Conservation (phyloP, 2,797 vertebrate genomes). For the Channallabes apus region DNA sequence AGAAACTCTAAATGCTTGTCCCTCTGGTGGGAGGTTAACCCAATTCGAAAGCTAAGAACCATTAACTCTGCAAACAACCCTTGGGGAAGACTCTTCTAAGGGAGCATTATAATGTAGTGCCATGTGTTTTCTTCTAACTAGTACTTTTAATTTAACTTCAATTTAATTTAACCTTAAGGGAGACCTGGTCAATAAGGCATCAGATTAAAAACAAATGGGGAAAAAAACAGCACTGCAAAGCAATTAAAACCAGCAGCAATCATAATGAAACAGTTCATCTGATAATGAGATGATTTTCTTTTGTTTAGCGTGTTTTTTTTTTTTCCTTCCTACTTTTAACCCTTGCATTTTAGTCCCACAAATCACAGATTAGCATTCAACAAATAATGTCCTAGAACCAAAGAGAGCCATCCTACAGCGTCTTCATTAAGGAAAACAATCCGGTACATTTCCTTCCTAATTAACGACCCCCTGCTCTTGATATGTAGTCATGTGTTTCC, state of each 20-base stretch:
- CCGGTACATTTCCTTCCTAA: constrained; percentile 9
- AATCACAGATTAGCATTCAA: neutral
- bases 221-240: neutral
- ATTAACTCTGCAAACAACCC: neutral
- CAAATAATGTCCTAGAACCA: neutral
- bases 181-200: neutral
- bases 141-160: neutral
- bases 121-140: constrained; percentile 4
- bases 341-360: neutral
- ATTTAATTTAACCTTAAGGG: neutral
- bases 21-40: neutral
- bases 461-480: constrained; percentile 4
- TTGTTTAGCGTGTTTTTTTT: neutral
- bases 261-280: neutral
- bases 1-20: neutral
- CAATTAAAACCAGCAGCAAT: neutral
- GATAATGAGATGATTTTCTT: neutral
- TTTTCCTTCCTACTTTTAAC: neutral
- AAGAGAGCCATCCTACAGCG: neutral
- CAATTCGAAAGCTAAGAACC: neutral
- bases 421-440: constrained; percentile 4
- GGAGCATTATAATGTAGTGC: neutral
- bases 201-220: neutral
- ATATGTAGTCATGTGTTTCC: neutral
- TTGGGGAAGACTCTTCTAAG: neutral